phyloP scores from a whole-genome alignment of 1,140 invertebrate species.

The Heliconius melpomene region DNA sequence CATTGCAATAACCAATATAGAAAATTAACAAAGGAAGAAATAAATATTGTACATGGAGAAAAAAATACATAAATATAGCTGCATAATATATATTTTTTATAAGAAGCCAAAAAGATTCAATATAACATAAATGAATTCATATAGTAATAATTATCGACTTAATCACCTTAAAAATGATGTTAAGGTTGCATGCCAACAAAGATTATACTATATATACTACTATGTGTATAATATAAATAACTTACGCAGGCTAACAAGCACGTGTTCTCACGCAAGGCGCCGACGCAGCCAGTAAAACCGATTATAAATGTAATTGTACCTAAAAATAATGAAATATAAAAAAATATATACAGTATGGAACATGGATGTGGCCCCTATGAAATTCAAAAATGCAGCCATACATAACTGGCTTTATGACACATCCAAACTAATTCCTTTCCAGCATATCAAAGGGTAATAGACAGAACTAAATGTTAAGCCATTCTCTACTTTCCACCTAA shows the following conservation, averaged over 20 bases:
- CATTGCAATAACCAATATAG: too few relatives aligned
- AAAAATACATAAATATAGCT: neutral
- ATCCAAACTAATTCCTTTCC: too few relatives aligned
- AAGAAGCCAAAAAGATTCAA: too few relatives aligned
- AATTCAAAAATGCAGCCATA: too few relatives aligned
- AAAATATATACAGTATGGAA: neutral
- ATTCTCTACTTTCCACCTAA: too few relatives aligned
- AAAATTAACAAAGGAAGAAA: too few relatives aligned
- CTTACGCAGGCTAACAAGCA: slow-evolving; percentile 93
- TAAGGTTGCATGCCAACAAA: slow-evolving; percentile 5
- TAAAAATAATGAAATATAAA: slow-evolving; percentile 57
- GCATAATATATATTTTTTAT: too few relatives aligned
- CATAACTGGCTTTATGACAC: too few relatives aligned
- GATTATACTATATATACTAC: slow-evolving; percentile 1
- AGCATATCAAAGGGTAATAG: too few relatives aligned
- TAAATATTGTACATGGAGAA: too few relatives aligned
- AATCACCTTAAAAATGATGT: neutral
- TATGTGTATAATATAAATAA: slow-evolving; percentile 45
- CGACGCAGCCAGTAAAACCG: slow-evolving; percentile 98
- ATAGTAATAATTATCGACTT: neutral
- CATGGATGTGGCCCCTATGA: too few relatives aligned
- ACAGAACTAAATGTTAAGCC: too few relatives aligned
- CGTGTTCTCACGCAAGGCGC: slow-evolving; percentile 94
- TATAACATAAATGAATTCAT: neutral
- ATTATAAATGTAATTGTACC: slow-evolving; percentile 95